Percentiles rank a stretch among this genome's conserved stretches.
Evolutionary conservation across 2,113 vertebrate genomes (phyloP).

Genomic region (Alouatta palliata): DNA sequence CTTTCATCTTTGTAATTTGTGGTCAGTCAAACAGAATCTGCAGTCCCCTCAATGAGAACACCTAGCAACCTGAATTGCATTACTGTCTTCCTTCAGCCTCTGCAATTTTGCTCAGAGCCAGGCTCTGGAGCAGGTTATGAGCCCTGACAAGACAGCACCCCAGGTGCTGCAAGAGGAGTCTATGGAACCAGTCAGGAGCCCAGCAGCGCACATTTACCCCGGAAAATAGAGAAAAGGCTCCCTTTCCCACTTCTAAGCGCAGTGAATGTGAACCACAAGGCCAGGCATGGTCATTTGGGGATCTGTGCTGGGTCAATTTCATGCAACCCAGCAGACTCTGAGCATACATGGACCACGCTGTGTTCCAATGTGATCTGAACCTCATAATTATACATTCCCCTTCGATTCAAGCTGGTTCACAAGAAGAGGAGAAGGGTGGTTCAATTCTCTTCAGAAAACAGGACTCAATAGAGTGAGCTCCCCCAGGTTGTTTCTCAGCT

Average conservation of each 20-base stretch:
- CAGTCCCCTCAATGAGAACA: not conserved
- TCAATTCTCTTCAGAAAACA: not conserved
- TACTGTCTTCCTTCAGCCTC: not conserved
- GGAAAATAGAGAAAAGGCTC: not conserved
- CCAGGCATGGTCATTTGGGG: not conserved
- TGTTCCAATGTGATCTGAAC: slow-evolving; percentile 54
- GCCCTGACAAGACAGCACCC: not conserved
- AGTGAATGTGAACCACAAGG: not conserved
- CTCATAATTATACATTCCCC: not conserved
- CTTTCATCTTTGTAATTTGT: not conserved
- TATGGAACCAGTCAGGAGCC: not conserved
- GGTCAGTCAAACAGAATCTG: too few relatives aligned
- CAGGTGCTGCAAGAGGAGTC: not conserved
- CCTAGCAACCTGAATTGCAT: fast-evolving
- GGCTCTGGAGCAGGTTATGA: not conserved
- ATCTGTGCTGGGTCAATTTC: not conserved
- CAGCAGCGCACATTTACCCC: not conserved
- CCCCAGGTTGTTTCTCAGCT: not conserved
- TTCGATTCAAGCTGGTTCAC: not conserved
- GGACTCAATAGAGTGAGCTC: not conserved
- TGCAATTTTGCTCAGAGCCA: not conserved
- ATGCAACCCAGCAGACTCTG: not conserved
- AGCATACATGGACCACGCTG: not conserved
- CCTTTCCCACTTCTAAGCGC: not conserved
- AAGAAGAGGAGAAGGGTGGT: slow-evolving; percentile 37